phyloP scores from a whole-genome alignment of 2,113 vertebrate species.

The Fregetta grallaria region DNA sequence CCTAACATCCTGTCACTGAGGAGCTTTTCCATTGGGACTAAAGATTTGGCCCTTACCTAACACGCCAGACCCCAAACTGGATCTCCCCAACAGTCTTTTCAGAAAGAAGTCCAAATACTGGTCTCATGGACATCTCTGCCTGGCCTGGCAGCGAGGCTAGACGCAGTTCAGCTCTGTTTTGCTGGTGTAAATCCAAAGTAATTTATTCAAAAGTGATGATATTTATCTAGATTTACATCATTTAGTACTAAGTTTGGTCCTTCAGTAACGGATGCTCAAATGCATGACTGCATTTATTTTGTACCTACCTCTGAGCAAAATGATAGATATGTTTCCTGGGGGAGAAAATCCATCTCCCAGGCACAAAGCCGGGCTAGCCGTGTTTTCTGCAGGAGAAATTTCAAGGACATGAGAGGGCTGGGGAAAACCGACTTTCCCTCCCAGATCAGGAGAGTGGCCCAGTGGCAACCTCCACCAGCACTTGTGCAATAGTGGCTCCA shows the following conservation, averaged over 20 bases:
- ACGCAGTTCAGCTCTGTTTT: not conserved
- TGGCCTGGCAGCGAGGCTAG: not conserved
- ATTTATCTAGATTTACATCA: constrained; percentile 64
- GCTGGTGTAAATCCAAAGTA: not conserved
- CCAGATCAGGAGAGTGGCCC: not conserved
- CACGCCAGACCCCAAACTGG: not conserved
- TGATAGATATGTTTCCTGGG: constrained; percentile 60
- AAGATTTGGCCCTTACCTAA: not conserved
- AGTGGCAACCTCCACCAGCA: not conserved
- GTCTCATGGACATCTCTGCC: not conserved
- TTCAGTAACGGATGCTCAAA: constrained; percentile 18
- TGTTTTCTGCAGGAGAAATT: not conserved
- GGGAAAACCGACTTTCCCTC: not conserved
- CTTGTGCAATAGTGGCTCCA: not conserved
- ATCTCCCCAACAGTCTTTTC: not conserved
- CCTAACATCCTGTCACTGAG: fast-evolving
- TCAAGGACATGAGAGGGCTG: not conserved
- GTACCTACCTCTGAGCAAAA: constrained; percentile 48
- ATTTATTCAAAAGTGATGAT: constrained; percentile 29
- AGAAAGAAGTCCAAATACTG: not conserved
- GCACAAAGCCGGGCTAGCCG: not conserved
- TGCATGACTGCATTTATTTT: constrained; percentile 42
- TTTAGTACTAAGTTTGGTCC: not conserved
- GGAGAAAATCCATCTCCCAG: constrained; percentile 58
- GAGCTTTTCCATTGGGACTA: not conserved